Percentiles rank a stretch among this genome's conserved stretches.
Evolutionary conservation across 2,888 invertebrate genomes (phyloP).

Genomic region (Drosophila phalerata): DNA sequence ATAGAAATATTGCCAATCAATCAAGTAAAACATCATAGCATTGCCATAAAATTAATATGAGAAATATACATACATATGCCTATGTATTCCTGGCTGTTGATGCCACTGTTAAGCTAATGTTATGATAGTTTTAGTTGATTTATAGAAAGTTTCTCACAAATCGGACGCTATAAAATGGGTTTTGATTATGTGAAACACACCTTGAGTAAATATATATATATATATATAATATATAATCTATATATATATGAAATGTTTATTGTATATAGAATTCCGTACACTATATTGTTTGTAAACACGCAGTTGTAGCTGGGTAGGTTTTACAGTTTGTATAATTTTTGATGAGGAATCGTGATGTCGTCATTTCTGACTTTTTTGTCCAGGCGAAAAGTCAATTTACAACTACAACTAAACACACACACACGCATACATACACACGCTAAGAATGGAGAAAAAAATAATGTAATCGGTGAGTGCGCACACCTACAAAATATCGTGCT

Average conservation of each 20-base stretch:
- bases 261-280: constrained; percentile 52
- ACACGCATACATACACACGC: constrained; percentile 25
- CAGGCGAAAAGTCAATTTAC: constrained; percentile 79
- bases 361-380: constrained; percentile 74
- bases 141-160: constrained; percentile 7
- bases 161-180: constrained; percentile 10
- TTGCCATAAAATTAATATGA: too few relatives aligned
- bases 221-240: neutral
- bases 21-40: neutral
- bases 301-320: constrained; percentile 70
- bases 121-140: constrained; percentile 8
- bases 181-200: constrained; percentile 61
- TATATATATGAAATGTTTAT: constrained; percentile 11
- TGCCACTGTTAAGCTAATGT: neutral
- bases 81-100: neutral
- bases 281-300: constrained; percentile 79
- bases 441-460: constrained; percentile 31
- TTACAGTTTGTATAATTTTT: constrained; percentile 60
- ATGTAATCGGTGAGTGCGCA: constrained; percentile 77
- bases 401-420: constrained; percentile 46
- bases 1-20: neutral
- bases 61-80: too few relatives aligned
- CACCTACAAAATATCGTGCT: constrained; percentile 82
- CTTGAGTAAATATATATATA: constrained; percentile 33
- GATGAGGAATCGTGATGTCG: constrained; percentile 76